A percentile compares a stretch with the other conserved stretches of the same genome.
Conservation (phyloP, 2,797 vertebrate species). For the Notolabrus celidotus region DNA sequence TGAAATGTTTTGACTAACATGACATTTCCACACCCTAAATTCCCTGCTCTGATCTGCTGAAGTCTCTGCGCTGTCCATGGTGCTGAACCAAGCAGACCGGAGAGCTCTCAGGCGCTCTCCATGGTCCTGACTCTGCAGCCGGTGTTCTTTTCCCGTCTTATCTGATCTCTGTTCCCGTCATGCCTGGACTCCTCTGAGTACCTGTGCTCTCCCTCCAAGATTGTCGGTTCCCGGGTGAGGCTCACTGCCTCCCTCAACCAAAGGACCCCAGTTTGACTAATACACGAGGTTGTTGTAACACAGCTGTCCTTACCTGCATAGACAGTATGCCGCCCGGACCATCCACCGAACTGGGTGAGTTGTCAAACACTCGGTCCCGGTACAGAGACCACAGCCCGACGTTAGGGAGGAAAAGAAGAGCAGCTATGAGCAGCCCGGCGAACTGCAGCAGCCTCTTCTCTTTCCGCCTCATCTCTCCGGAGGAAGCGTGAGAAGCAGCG, state of each 20-base stretch:
- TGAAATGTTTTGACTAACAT: no score
- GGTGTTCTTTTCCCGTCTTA: no score
- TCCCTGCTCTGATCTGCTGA: no score
- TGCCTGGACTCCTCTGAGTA: no score
- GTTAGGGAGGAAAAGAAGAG: conserved; percentile 92
- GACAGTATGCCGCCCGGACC: conserved; percentile 55
- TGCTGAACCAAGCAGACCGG: conserved; percentile 3
- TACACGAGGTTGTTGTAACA: no score
- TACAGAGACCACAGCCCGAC: conserved; percentile 95
- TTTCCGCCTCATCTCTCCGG: conserved; percentile 90
- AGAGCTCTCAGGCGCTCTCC: not conserved
- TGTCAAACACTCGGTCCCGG: conserved; percentile 90
- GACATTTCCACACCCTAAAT: no score
- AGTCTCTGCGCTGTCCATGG: not conserved
- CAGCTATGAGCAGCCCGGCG: conserved; percentile 89
- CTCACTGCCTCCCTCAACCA: no score
- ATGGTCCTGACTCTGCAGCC: conserved; percentile 8
- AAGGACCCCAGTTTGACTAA: no score
- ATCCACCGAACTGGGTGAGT: conserved; percentile 78
- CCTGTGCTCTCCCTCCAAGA: no score
- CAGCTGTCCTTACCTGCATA: conserved; percentile 67
- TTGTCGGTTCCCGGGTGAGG: no score
- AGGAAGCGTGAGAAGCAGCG: conserved; percentile 39
- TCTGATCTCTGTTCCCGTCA: no score
- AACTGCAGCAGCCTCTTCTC: conserved; percentile 94